Conservation (phyloP, 2,113 vertebrate genomes). For the Sus scrofa region DNA sequence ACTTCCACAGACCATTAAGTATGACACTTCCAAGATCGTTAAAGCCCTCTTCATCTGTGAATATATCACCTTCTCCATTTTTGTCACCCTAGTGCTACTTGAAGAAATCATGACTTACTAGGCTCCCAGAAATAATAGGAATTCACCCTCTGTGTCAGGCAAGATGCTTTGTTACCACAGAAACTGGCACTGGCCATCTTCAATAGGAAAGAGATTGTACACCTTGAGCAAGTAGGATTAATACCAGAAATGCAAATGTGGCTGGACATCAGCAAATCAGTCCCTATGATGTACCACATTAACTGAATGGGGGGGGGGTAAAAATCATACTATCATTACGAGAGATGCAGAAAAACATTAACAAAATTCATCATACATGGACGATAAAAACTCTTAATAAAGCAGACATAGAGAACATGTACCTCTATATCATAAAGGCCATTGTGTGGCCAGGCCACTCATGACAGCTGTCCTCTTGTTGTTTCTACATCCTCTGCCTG, state of each 20-base stretch:
- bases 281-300: not conserved
- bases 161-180: not conserved
- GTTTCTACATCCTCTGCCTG: fast-evolving
- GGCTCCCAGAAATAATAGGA: not conserved
- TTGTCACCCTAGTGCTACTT: not conserved
- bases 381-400: not conserved
- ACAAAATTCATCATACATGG: not conserved
- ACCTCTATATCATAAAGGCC: not conserved
- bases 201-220: not conserved
- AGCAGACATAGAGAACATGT: not conserved
- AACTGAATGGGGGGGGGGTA: not conserved
- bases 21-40: not conserved
- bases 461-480: not conserved
- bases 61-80: not conserved
- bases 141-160: not conserved
- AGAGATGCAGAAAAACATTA: not conserved
- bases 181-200: not conserved
- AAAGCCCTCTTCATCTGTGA: not conserved
- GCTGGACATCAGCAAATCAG: not conserved
- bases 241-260: not conserved
- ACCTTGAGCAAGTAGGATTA: not conserved
- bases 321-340: not conserved
- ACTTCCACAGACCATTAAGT: not conserved
- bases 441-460: not conserved
- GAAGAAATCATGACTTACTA: not conserved